Conservation (phyloP, 1,140 invertebrate genomes). For the Galendromus occidentalis region DNA sequence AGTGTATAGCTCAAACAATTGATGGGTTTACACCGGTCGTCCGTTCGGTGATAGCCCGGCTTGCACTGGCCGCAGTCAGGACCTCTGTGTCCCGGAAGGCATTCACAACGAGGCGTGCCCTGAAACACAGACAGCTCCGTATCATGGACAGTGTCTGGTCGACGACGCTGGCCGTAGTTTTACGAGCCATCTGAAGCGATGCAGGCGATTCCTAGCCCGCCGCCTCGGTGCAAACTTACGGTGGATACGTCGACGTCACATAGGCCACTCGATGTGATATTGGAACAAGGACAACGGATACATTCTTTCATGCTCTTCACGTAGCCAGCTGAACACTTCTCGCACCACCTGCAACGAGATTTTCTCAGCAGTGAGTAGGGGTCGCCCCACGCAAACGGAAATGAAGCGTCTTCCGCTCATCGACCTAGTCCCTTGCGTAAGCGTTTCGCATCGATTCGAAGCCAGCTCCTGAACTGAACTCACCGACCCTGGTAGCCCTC, state of each 20-base stretch:
- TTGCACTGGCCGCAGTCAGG: constrained; percentile 15
- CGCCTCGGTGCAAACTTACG: not conserved
- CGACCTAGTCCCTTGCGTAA: no score
- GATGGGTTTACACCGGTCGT: constrained; percentile 15
- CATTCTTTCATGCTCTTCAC: constrained; percentile 17
- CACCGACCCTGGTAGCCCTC: constrained; percentile 16
- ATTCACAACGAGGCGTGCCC: constrained; percentile 12
- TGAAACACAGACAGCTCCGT: not conserved
- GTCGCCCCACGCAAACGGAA: no score
- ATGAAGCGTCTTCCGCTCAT: no score
- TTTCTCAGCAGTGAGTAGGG: no score
- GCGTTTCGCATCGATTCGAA: no score
- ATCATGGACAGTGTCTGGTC: no score
- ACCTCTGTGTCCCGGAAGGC: constrained; percentile 18
- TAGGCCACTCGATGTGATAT: constrained; percentile 18
- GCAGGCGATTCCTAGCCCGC: not conserved
- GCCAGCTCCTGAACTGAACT: not conserved
- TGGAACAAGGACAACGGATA: constrained; percentile 17
- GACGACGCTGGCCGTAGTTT: not conserved
- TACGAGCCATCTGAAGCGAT: not conserved
- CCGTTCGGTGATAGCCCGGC: constrained; percentile 18
- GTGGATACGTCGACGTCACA: constrained; percentile 16
- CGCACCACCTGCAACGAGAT: constrained; percentile 14
- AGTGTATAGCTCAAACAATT: constrained; percentile 16
- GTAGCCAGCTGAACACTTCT: constrained; percentile 17